Evolutionary conservation across 2,888 invertebrate species (phyloP).

Genomic region (Papilio demoleus): DNA sequence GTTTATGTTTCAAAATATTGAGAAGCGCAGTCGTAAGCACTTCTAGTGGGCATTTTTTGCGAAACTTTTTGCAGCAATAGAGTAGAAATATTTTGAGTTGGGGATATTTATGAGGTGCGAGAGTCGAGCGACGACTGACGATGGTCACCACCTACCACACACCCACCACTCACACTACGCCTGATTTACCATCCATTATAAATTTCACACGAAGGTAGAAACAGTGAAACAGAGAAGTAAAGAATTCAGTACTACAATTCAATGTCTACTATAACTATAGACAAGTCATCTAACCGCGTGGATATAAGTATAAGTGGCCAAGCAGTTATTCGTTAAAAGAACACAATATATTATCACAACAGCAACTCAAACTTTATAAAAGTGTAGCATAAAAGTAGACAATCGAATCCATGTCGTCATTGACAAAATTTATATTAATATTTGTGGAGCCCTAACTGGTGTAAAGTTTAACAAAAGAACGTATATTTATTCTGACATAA

Average conservation of each 20-base stretch:
- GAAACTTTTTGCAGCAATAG: conserved; percentile 45
- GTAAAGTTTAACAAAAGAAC: too few relatives aligned
- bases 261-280: too few relatives aligned
- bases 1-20: conserved; percentile 39
- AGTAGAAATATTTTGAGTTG: conserved; percentile 68
- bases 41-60: conserved; percentile 46
- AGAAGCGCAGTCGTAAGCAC: conserved; percentile 35
- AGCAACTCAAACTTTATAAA: too few relatives aligned
- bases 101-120: conserved; percentile 73
- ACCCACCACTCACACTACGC: conserved; percentile 42
- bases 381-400: too few relatives aligned
- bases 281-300: too few relatives aligned
- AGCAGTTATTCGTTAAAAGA: too few relatives aligned
- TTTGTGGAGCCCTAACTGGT: too few relatives aligned
- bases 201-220: background rate
- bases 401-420: too few relatives aligned
- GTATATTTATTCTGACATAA: too few relatives aligned
- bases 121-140: conserved; percentile 55
- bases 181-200: conserved; percentile 43
- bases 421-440: too few relatives aligned
- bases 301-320: too few relatives aligned
- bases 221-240: background rate
- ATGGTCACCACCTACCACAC: conserved; percentile 42
- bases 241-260: background rate
- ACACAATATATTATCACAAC: too few relatives aligned